Evolutionary conservation across 2,888 invertebrate species (phyloP), one percentile per base, ranked within the genome.

Genomic region (Onthophagus sagittarius): DNA sequence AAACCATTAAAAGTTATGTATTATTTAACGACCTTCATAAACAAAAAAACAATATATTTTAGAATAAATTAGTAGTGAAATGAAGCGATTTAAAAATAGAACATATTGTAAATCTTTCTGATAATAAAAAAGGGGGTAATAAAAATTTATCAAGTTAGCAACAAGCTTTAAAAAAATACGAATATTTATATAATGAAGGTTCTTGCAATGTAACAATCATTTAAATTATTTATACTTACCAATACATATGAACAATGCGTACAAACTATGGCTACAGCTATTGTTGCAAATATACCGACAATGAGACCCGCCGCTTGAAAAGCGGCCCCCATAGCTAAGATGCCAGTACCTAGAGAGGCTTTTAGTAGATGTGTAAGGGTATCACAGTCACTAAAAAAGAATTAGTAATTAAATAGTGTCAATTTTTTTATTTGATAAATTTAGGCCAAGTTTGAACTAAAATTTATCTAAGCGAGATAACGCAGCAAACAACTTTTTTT

Each of bases 311-410:
- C 91, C 83, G 92, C 90, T 84, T 91, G 92, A 84, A 98, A 96
- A 9, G 98, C 98, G 73, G 91, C 89, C 0, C 98, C 98, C 94
- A 99, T 96, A 0, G 98, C 90, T 77, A 99, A 88, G 82, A 99
- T 97, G 67, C 99, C 99, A 6, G 98, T 98, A 31, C 99, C 99
- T 73, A 99, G 89, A 53, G 97, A 97, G 5, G 97, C 98, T 86
- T 98, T 99, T 80, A 98, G 87, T 77, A 99, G 89, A 88, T 98
- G 97, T 79, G 96, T 96, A 79, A 98, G 87, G 0, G 97, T 96
- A 84, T 96, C 95, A 86, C 91, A 90, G 86, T 96, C 94, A 77
- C 97, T 97, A 86, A n/a, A 87, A 85, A 77, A 23, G 23, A 23
- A 23, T 23, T 23, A 23, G 3, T 23, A 2, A 23, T 23, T 23